A percentile compares a stretch with the other conserved stretches of the same genome.
These are phyloP conservation scores for Penaeus vannamei DNA, from an alignment of 1,140 invertebrate species.

Conservation along the genomic window DNA sequence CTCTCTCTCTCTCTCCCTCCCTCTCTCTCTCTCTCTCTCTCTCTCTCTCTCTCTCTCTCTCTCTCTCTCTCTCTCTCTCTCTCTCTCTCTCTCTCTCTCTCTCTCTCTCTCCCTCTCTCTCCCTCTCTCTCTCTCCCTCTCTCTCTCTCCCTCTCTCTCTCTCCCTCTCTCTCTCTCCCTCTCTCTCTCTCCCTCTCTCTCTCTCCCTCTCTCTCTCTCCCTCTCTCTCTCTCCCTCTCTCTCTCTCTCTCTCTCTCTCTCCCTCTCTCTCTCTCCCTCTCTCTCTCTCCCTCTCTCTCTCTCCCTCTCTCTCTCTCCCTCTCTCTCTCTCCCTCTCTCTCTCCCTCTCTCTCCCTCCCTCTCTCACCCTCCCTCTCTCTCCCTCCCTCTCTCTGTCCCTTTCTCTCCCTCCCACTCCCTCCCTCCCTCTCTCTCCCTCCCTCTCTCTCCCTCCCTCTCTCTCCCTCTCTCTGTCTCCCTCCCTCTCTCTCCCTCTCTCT, in stretches of 20 bases:
- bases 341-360: too few relatives aligned
- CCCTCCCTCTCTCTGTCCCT: neutral
- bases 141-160: neutral
- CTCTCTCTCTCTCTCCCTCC: neutral
- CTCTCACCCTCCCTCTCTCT: neutral
- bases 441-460: neutral
- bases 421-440: neutral
- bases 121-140: neutral
- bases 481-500: neutral
- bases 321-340: too few relatives aligned
- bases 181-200: too few relatives aligned
- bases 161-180: neutral
- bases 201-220: too few relatives aligned
- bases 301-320: neutral
- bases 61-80: too few relatives aligned
- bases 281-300: neutral
- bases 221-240: too few relatives aligned
- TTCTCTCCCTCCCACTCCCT: neutral
- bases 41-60: too few relatives aligned
- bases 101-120: too few relatives aligned
- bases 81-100: too few relatives aligned
- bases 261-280: neutral
- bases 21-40: too few relatives aligned
- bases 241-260: too few relatives aligned
- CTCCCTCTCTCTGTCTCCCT: neutral